These are phyloP conservation scores for Pseudomugil tenellus DNA, from an alignment of 2,797 vertebrate species.

Conservation along the genomic window DNA sequence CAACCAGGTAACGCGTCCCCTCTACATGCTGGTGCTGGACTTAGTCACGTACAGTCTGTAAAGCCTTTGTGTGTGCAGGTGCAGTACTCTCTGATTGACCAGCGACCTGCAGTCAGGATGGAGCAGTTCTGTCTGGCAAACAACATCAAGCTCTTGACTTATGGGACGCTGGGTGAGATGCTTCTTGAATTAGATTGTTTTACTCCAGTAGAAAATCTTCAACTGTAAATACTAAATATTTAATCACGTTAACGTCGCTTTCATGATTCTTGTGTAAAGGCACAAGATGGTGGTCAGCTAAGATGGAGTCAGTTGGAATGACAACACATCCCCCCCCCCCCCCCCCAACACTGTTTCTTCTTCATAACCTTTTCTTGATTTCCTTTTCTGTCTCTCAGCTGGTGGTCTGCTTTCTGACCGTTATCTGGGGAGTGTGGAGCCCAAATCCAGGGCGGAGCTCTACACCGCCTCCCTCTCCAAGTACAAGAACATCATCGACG, in stretches of 20 bases:
- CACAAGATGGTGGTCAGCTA: slow-evolving; percentile 60
- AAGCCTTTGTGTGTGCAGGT: slow-evolving; percentile 41
- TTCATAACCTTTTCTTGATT: not conserved
- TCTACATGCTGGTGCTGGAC: not conserved
- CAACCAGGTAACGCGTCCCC: slow-evolving; percentile 61
- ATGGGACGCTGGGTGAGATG: slow-evolving; percentile 63
- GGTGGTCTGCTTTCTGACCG: slow-evolving; percentile 61
- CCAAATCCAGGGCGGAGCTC: slow-evolving; percentile 52
- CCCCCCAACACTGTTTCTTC: too few species aligned
- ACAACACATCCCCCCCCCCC: slow-evolving; percentile 27
- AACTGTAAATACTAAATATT: not conserved
- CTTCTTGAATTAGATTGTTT: not conserved
- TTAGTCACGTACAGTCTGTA: too few species aligned
- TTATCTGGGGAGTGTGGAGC: slow-evolving; percentile 53
- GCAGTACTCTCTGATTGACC: slow-evolving; percentile 70
- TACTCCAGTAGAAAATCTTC: not conserved
- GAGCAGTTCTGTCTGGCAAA: slow-evolving; percentile 65
- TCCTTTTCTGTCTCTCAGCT: slow-evolving; percentile 34
- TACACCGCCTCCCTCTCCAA: slow-evolving; percentile 65
- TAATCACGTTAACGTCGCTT: not conserved
- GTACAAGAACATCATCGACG: slow-evolving; percentile 65
- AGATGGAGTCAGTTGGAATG: slow-evolving; percentile 58
- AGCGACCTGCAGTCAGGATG: slow-evolving; percentile 64
- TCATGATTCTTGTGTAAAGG: not conserved
- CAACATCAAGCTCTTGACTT: slow-evolving; percentile 65